These are phyloP conservation scores for Sesamia inferens DNA, from an alignment of 2,888 invertebrate species.

Conservation along the genomic window DNA sequence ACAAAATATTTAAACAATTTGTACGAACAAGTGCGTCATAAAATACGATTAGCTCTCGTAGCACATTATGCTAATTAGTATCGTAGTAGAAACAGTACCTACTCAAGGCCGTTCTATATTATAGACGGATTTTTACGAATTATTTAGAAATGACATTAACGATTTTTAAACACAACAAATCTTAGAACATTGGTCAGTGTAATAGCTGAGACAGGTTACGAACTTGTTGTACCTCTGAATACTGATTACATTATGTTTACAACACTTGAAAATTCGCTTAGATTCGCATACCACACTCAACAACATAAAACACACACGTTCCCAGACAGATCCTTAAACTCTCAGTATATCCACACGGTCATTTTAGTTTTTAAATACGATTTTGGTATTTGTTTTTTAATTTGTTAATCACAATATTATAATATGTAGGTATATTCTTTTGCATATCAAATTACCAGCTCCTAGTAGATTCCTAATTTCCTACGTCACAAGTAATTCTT, in stretches of 20 bases:
- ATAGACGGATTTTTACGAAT: constrained; percentile 2
- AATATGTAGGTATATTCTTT: no score
- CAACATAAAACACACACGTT: no score
- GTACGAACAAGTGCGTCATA: constrained; percentile 71
- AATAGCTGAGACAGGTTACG: neutral
- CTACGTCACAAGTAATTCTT: no score
- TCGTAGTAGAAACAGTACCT: constrained; percentile 48
- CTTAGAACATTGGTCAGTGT: neutral
- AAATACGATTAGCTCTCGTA: constrained; percentile 61
- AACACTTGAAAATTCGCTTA: neutral
- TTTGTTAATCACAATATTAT: no score
- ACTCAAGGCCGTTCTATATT: constrained; percentile 49
- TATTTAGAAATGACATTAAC: constrained; percentile 20
- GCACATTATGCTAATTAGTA: constrained; percentile 70
- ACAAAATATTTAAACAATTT: constrained; percentile 73
- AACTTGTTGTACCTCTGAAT: neutral
- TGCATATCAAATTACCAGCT: no score
- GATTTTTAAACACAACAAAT: neutral
- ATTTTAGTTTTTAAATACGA: no score
- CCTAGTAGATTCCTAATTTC: no score
- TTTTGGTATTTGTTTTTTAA: no score
- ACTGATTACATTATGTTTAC: neutral
- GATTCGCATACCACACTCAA: no score
- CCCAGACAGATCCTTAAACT: no score
- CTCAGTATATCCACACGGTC: no score